These are phyloP conservation scores for Amphipyra berbera DNA, from an alignment of 2,888 invertebrate species.

Conservation along the genomic window DNA sequence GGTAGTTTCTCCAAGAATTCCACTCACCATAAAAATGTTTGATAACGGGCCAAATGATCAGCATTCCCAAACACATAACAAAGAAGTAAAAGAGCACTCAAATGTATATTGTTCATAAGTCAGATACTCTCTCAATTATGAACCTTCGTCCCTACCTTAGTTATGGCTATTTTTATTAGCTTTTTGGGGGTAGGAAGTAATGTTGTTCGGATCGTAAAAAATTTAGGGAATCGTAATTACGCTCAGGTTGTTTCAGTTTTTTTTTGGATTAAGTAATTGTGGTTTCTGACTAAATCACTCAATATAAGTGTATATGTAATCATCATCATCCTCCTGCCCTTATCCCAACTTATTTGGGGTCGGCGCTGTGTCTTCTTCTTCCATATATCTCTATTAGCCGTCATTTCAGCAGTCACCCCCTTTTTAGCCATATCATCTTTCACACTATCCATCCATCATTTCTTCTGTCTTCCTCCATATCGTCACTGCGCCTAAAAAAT, in stretches of 20 bases:
- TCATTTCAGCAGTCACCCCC: too few species aligned
- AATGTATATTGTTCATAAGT: slow-evolving; percentile 70
- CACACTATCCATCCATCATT: too few species aligned
- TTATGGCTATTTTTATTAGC: slow-evolving; percentile 50
- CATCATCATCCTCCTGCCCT: too few species aligned
- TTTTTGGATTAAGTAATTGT: too few species aligned
- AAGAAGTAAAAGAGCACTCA: slow-evolving; percentile 59
- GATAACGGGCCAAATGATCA: slow-evolving; percentile 53
- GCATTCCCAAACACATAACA: slow-evolving; percentile 51
- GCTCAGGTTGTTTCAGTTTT: background rate
- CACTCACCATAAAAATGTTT: slow-evolving; percentile 60
- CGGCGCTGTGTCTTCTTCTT: too few species aligned
- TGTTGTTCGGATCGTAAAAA: slow-evolving; percentile 35
- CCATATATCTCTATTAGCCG: too few species aligned
- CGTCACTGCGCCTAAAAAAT: too few species aligned
- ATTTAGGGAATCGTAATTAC: slow-evolving; percentile 10
- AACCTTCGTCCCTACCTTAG: slow-evolving; percentile 28
- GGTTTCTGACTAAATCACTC: too few species aligned
- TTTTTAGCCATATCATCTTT: too few species aligned
- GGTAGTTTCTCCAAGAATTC: slow-evolving; percentile 33
- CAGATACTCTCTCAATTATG: slow-evolving; percentile 61
- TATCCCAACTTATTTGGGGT: too few species aligned
- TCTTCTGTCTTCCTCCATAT: too few species aligned
- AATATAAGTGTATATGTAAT: too few species aligned
- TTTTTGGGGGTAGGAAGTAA: slow-evolving; percentile 17